A percentile compares a stretch with the other conserved stretches of the same genome.
Evolutionary conservation across 2,797 vertebrate genomes (phyloP).

Genomic region (Pristis pectinata): DNA sequence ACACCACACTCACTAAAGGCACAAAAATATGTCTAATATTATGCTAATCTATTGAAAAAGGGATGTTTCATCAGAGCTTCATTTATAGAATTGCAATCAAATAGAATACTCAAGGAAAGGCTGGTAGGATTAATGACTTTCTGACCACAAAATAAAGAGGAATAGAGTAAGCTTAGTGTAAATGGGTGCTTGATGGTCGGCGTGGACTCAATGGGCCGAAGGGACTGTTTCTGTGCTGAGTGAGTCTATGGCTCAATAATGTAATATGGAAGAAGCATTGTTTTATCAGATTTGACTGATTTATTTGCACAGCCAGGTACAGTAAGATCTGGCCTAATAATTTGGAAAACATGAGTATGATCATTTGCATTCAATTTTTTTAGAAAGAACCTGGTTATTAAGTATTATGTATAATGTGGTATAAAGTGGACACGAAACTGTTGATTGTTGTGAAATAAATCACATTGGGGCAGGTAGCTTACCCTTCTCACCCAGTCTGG

Average conservation of each 20-base stretch:
- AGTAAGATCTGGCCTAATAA: background rate
- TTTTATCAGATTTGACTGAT: background rate
- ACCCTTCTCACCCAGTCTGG: too few species aligned
- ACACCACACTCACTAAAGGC: too few species aligned
- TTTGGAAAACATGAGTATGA: background rate
- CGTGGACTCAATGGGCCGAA: too few species aligned
- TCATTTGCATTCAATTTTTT: background rate
- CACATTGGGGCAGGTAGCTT: background rate
- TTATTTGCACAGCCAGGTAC: too few species aligned
- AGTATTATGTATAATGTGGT: background rate
- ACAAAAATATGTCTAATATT: background rate
- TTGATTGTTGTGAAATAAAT: background rate
- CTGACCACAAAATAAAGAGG: background rate
- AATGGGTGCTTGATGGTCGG: too few species aligned
- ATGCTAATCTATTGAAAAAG: background rate
- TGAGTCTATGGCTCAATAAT: background rate
- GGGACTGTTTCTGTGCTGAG: too few species aligned
- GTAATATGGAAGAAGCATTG: background rate
- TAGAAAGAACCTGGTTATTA: background rate
- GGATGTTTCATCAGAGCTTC: background rate
- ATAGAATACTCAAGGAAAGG: background rate
- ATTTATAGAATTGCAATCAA: background rate
- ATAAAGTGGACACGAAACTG: background rate
- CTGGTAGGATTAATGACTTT: background rate
- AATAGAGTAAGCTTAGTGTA: too few species aligned